Conservation (phyloP, 2,888 invertebrate genomes). For the Zygaena filipendulae region DNA sequence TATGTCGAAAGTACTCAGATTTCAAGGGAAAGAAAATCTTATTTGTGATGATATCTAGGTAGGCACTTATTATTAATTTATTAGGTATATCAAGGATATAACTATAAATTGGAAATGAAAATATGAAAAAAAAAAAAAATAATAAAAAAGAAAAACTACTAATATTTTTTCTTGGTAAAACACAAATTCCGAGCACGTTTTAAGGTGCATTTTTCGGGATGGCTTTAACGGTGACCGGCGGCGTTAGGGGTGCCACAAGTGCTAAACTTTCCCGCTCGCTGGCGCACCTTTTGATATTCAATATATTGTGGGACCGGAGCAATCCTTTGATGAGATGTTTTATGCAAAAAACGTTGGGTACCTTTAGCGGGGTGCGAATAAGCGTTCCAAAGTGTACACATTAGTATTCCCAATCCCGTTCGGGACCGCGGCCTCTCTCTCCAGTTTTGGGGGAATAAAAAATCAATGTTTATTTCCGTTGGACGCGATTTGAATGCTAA, state of each 20-base stretch:
- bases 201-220: constrained; percentile 64
- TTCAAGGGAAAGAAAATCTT: too few species aligned
- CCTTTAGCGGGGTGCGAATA: constrained; percentile 62
- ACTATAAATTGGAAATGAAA: too few species aligned
- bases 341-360: constrained; percentile 66
- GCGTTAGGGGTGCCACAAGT: constrained; percentile 51
- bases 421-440: constrained; percentile 39
- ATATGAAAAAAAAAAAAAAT: too few species aligned
- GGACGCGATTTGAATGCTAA: constrained; percentile 62
- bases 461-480: constrained; percentile 65
- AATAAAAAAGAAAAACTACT: too few species aligned
- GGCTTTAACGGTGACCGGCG: constrained; percentile 52
- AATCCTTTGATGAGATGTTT: constrained; percentile 70
- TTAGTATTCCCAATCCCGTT: constrained; percentile 58
- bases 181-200: constrained; percentile 60
- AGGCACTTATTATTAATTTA: too few species aligned
- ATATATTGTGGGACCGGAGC: constrained; percentile 62
- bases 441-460: constrained; percentile 62
- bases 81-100: too few species aligned
- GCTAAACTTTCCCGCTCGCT: constrained; percentile 55
- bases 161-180: too few species aligned
- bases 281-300: constrained; percentile 68
- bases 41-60: too few species aligned
- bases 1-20: too few species aligned
- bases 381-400: constrained; percentile 65